Evolutionary conservation across 1,140 invertebrate genomes (phyloP), one percentile per base, ranked within the genome.

Genomic region (Daktulosphaira vitifoliae): DNA sequence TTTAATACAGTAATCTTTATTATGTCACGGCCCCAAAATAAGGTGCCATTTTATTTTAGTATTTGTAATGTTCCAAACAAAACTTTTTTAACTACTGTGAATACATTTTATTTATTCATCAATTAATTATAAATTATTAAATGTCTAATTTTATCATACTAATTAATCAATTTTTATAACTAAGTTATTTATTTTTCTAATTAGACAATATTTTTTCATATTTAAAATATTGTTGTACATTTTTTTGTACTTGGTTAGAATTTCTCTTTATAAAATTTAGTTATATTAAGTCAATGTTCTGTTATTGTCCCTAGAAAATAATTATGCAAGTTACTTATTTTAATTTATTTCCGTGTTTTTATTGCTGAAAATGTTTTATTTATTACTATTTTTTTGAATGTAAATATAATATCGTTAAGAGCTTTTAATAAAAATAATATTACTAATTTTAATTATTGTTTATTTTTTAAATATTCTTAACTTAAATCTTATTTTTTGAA

Each of bases 311-410:
- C 18, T 62, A 33, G 2, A 62, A 6, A 18, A 29, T n/a, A 62
- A 62, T 62, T 62, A 62, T 22, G 42, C 56, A 62, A 48, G 56
- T 62, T 62, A 62, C 56, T 62, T 62, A 62, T 62, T n/a, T 44
- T 29, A 48, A 48, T 62, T 48, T 48, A 33, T 48, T 62, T 46
- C 29, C 16, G 29, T 59, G 25, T 59, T 59, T 44, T 18, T 16
- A 48, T 48, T 48, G 42, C 56, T 62, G 56, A 46, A 48, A 48
- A 62, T 48, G 42, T 62, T 62, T 46, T 33, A 62, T 62, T 62
- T 33, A 62, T 62, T 62, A 39, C 56, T 62, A 62, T 62, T 62
- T 62, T 62, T 62, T 48, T 48, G n/a, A 59, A 46, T 62, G 54
- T 59, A 62, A 7, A 62, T 62, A 62, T 20, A 46, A 26, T 6